Conservation (phyloP, 2,888 invertebrate genomes). For the Rambutsinella grinnellia region DNA sequence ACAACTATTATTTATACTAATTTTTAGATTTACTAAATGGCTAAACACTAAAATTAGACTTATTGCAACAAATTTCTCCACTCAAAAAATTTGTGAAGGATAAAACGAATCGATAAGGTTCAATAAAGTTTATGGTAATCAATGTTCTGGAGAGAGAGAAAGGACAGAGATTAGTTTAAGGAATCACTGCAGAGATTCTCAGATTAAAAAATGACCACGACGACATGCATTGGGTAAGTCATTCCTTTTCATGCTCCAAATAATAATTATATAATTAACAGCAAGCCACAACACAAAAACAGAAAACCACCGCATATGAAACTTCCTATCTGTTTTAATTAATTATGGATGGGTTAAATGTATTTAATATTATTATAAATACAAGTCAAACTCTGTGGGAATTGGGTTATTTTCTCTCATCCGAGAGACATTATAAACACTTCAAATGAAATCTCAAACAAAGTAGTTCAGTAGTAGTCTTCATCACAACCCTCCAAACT, state of each 20-base stretch:
- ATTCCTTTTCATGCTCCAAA: too few relatives aligned
- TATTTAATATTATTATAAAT: neutral
- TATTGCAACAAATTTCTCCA: neutral
- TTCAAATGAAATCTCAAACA: slow-evolving; percentile 12
- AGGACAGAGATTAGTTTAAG: neutral
- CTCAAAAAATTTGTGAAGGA: neutral
- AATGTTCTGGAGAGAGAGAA: neutral
- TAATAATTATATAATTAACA: neutral
- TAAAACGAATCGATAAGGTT: neutral
- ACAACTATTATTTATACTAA: too few relatives aligned
- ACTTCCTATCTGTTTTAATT: neutral
- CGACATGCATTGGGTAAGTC: too few relatives aligned
- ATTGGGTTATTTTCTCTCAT: neutral
- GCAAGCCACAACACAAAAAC: neutral
- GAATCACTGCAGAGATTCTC: neutral
- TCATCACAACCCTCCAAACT: slow-evolving; percentile 44
- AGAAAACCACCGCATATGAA: neutral
- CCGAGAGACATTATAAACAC: too few relatives aligned
- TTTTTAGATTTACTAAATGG: neutral
- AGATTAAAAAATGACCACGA: neutral
- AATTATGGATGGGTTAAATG: neutral
- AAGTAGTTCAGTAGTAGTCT: slow-evolving; percentile 45
- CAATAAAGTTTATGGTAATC: too few relatives aligned
- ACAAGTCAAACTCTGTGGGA: neutral
- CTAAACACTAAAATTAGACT: neutral